Base-by-base conservation (phyloP, 2,113 vertebrate genomes). In the Orthochromis malagaraziensis region DNA sequence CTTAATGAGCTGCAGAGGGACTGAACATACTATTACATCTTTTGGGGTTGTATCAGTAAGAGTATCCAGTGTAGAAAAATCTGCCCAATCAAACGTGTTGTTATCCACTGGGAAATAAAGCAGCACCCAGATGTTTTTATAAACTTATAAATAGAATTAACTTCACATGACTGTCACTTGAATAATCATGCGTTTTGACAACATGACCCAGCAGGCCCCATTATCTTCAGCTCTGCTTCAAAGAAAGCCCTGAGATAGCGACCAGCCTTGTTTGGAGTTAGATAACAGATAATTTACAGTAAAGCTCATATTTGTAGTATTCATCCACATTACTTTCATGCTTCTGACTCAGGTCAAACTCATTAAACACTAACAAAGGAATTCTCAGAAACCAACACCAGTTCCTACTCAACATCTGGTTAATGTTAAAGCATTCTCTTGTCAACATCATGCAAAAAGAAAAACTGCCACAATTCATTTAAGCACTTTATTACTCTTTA, bases 401-500 rank as follows among this genome's bases (percentile, higher is more conserved):
- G 2, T 24, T 40, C 63, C 35, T 21, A 68, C n/a, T 68, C 11
- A 6, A 1, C 19, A 40, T 68, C 35, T 68, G 63, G 35, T 68
- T 40, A 0, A 68, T 68, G 63, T 68, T 68, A 40, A 68, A 4
- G 19, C 19, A 68, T 40, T 68, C 19, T 40, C 35, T 68, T 21
- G 2, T 26, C 13, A 58, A n/a, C 5, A 47, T 6, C 3, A 63
- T 58, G 17, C 42, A 38, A n/a, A 68, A 16, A 17, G 9, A 21
- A 68, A 68, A 35, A 51, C n/a, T 70, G 35, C 21, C 49, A 45
- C 29, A 84, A 13, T 33, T 38, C 3, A 17, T 35, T 29, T 79
- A 6, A 38, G 49, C 60, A 87, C 83, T 94, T 95, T 95, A 95
- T 95, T 94, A 79, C 77, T 86, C 83, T 94, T 95, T 95, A 95